Evolutionary conservation across 2,113 vertebrate genomes (phyloP).

Genomic region (Thomomys bottae): DNA sequence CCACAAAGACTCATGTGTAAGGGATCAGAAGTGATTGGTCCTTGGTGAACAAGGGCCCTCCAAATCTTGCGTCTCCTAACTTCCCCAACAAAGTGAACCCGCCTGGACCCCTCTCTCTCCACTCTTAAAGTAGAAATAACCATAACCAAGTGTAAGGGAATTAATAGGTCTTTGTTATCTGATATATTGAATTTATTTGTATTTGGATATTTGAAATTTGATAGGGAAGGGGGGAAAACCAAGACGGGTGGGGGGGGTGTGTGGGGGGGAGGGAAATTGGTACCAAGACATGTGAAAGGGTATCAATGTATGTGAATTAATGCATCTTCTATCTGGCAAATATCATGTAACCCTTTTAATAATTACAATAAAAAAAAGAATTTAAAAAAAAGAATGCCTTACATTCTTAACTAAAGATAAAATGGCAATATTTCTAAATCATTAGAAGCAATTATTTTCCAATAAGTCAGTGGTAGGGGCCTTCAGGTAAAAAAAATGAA

Average conservation of each 20-base stretch:
- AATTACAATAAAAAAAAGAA: too few species aligned
- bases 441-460: conserved; percentile 21
- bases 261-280: too few species aligned
- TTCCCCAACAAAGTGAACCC: not conserved
- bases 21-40: not conserved
- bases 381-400: too few species aligned
- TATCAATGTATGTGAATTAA: too few species aligned
- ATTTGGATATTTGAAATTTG: too few species aligned
- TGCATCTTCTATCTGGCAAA: too few species aligned
- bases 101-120: not conserved
- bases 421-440: not conserved
- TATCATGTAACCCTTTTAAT: too few species aligned
- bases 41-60: not conserved
- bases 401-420: conserved; percentile 29
- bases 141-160: not conserved
- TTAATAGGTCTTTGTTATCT: not conserved
- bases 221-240: too few species aligned
- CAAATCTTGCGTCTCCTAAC: not conserved
- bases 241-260: too few species aligned
- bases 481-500: conserved; percentile 26
- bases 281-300: too few species aligned
- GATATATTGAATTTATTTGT: too few species aligned
- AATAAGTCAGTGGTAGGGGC: not conserved
- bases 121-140: conserved; percentile 16
- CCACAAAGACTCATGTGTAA: not conserved